Evolutionary conservation across 2,113 vertebrate genomes (phyloP).

Genomic region (Rutilus rutilus): DNA sequence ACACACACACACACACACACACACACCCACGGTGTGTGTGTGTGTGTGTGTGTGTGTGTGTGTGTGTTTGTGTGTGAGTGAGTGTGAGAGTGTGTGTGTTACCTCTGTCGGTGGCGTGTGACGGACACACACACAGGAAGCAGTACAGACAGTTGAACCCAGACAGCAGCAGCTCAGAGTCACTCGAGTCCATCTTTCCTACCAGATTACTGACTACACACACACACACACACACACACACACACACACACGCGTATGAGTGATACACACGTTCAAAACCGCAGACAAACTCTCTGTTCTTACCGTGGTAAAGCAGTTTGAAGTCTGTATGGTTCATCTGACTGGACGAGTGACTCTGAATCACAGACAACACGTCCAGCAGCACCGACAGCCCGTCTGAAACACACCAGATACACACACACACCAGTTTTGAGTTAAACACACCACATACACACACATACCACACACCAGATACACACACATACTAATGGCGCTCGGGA

Average conservation of each 20-base stretch:
- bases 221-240: conserved; percentile 45
- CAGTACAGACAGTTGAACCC: conserved; percentile 91
- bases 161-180: conserved; percentile 81
- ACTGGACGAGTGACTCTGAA: conserved; percentile 26
- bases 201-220: conserved; percentile 86
- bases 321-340: conserved; percentile 43
- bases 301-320: conserved; percentile 52
- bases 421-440: too few relatives aligned
- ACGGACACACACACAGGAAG: conserved; percentile 81
- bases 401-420: background rate
- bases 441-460: too few relatives aligned
- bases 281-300: background rate
- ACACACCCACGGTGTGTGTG: too few relatives aligned
- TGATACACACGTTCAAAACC: background rate
- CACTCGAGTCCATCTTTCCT: conserved; percentile 77
- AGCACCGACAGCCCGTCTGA: conserved; percentile 32
- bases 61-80: too few relatives aligned
- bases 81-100: conserved; percentile 24
- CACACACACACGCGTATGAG: conserved; percentile 16
- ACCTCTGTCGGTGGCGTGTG: conserved; percentile 86
- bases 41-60: too few relatives aligned
- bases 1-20: too few relatives aligned
- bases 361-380: conserved; percentile 46
- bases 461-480: too few relatives aligned
- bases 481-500: too few relatives aligned